Percentiles rank a stretch among this genome's conserved stretches.
Evolutionary conservation across 2,888 invertebrate genomes (phyloP).

Genomic region (Amphipoea lucens): DNA sequence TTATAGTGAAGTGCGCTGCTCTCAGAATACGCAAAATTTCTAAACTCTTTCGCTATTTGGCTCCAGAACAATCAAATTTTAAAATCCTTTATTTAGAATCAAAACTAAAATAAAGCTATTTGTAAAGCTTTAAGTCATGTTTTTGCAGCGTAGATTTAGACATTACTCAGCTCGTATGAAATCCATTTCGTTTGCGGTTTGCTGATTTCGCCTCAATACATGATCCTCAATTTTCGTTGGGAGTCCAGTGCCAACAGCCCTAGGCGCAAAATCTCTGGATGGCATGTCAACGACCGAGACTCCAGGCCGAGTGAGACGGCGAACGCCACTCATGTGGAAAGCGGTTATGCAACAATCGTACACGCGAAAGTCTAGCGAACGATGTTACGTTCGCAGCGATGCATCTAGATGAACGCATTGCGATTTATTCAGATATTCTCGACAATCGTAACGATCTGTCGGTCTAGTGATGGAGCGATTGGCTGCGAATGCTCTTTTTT

Average conservation of each 20-base stretch:
- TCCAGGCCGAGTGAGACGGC: constrained; percentile 84
- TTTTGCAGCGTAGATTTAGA: background rate
- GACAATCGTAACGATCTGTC: constrained; percentile 63
- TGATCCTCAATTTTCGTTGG: constrained; percentile 44
- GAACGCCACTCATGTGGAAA: constrained; percentile 86
- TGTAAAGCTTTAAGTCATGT: background rate
- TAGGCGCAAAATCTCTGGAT: constrained; percentile 80
- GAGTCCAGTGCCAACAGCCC: constrained; percentile 60
- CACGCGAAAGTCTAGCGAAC: constrained; percentile 85
- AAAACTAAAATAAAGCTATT: background rate
- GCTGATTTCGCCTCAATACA: constrained; percentile 27
- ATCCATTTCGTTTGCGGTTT: constrained; percentile 39
- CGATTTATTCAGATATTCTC: constrained; percentile 64
- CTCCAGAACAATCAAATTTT: background rate
- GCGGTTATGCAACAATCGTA: constrained; percentile 87
- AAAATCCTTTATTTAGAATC: background rate
- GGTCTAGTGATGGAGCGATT: constrained; percentile 62
- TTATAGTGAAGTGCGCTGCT: background rate
- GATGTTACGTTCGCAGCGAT: constrained; percentile 76
- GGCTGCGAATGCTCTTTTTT: constrained; percentile 44
- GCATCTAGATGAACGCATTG: constrained; percentile 78
- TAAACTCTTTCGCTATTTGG: background rate
- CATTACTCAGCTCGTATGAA: constrained; percentile 7
- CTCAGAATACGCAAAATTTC: constrained; percentile 6
- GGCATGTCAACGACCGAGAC: constrained; percentile 85